Percentiles rank a stretch among this genome's conserved stretches.
Conservation (phyloP, 2,113 vertebrate species). For the Trichechus manatus region DNA sequence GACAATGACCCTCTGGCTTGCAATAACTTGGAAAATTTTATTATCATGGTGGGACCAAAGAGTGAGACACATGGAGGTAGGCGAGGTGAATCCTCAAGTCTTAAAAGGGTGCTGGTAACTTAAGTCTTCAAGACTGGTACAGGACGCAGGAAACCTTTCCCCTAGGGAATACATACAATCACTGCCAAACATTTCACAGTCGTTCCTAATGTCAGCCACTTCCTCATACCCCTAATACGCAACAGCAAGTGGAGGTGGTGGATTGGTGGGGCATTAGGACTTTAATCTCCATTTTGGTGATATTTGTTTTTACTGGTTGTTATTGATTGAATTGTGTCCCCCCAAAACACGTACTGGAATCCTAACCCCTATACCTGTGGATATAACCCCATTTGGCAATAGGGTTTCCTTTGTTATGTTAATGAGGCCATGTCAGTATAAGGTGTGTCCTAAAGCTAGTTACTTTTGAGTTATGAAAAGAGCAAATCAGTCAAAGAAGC, state of each 20-base stretch:
- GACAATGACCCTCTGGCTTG: not conserved
- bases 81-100: not conserved
- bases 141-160: not conserved
- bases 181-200: not conserved
- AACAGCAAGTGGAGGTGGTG: too few relatives aligned
- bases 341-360: not conserved
- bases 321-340: not conserved
- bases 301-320: not conserved
- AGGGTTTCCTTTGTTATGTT: not conserved
- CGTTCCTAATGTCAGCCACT: not conserved
- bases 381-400: not conserved
- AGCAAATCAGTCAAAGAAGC: not conserved
- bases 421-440: not conserved
- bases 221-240: not conserved
- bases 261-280: rapidly evolving
- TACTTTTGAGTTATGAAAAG: not conserved
- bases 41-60: not conserved
- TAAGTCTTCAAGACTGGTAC: not conserved
- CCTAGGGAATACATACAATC: not conserved
- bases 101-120: not conserved
- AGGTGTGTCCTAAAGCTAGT: not conserved
- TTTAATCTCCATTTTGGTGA: not conserved
- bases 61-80: not conserved
- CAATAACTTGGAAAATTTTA: not conserved
- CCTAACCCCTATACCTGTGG: not conserved